Evolutionary conservation across 1,140 invertebrate genomes (phyloP).

Genomic region (Coelopa frigida): DNA sequence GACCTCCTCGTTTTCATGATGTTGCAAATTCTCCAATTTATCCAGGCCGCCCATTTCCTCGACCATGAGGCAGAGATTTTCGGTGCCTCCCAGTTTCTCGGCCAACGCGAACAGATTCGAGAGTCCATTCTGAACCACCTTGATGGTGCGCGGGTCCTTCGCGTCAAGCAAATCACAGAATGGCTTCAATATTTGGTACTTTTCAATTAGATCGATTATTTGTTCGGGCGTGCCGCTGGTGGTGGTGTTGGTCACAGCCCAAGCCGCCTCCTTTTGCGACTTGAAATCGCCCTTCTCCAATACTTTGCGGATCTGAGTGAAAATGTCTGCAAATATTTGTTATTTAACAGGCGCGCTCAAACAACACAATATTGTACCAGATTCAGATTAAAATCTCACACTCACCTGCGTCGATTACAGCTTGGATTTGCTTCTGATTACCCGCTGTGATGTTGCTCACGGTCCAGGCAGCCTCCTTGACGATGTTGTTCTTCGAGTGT

Average conservation of each 20-base stretch:
- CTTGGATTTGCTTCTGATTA: slow-evolving; percentile 89
- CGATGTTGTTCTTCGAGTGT: slow-evolving; percentile 65
- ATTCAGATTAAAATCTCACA: background rate
- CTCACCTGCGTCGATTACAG: slow-evolving; percentile 75
- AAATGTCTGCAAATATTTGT: slow-evolving; percentile 21
- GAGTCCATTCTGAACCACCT: slow-evolving; percentile 83
- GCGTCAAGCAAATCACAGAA: slow-evolving; percentile 76
- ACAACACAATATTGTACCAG: background rate
- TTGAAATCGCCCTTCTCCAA: slow-evolving; percentile 83
- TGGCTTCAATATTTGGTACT: slow-evolving; percentile 73
- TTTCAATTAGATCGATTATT: slow-evolving; percentile 70
- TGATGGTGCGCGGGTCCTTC: slow-evolving; percentile 69
- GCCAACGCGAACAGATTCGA: slow-evolving; percentile 67
- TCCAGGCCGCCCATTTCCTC: slow-evolving; percentile 87
- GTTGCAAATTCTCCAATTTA: slow-evolving; percentile 87
- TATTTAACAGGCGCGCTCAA: background rate
- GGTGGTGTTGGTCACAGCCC: slow-evolving; percentile 96
- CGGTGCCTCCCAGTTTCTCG: slow-evolving; percentile 64
- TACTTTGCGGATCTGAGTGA: slow-evolving; percentile 31
- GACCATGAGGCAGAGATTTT: slow-evolving; percentile 70
- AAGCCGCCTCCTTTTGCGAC: slow-evolving; percentile 97
- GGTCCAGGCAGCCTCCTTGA: slow-evolving; percentile 96
- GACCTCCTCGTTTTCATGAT: slow-evolving; percentile 94
- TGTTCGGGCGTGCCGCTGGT: slow-evolving; percentile 88
- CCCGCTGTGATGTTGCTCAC: slow-evolving; percentile 98